Percentiles rank a stretch among this genome's conserved stretches.
phyloP scores from a whole-genome alignment of 1,140 invertebrate species.

The Oryctes rhinoceros region DNA sequence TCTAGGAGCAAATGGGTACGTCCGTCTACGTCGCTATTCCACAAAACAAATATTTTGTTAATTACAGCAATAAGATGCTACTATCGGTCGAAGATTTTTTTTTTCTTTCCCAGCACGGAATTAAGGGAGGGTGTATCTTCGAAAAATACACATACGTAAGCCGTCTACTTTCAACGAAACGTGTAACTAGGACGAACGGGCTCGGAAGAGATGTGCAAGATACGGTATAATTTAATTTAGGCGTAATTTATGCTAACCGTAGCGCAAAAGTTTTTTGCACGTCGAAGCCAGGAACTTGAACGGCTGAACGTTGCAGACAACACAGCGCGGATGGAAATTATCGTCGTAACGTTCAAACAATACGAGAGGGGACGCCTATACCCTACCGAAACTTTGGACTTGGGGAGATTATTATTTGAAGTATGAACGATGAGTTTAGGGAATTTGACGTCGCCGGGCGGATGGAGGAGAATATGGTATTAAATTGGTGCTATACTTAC shows the following conservation, averaged over 20 bases:
- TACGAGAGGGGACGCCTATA: background rate
- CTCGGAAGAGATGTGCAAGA: slow-evolving; percentile 2
- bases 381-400: background rate
- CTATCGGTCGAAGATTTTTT: no score
- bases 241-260: slow-evolving; percentile 18
- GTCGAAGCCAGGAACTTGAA: background rate
- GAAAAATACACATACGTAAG: no score
- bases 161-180: background rate
- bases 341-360: background rate
- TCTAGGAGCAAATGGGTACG: no score
- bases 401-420: background rate
- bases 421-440: background rate
- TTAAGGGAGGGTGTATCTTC: no score
- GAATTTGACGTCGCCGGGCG: background rate
- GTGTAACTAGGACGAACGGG: background rate
- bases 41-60: no score
- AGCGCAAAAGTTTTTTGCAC: background rate
- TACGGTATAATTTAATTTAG: background rate
- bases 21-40: no score
- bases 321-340: background rate
- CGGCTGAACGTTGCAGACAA: background rate
- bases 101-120: no score
- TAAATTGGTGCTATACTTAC: no score
- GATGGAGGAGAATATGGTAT: background rate
- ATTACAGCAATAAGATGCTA: no score